Evolutionary conservation across 2,888 invertebrate species (phyloP).

Genomic region (Leucophora obtusa): DNA sequence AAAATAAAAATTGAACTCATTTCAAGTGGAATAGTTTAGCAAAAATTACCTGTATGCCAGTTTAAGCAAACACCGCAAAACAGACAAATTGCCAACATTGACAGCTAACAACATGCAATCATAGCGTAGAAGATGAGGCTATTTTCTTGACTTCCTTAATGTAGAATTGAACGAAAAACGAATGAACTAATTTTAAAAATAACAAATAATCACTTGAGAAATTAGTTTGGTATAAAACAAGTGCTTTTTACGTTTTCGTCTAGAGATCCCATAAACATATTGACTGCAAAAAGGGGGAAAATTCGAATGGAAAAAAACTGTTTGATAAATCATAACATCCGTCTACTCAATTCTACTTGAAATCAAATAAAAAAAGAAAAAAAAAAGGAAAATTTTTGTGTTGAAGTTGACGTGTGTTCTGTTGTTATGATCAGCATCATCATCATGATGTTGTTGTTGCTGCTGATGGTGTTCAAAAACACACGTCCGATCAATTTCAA

Average conservation of each 20-base stretch:
- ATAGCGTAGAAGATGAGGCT: slow-evolving; percentile 6
- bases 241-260: slow-evolving; percentile 10
- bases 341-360: slow-evolving; percentile 25
- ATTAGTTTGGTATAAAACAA: slow-evolving; percentile 7
- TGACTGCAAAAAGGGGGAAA: not conserved
- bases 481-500: slow-evolving; percentile 55
- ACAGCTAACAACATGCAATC: slow-evolving; percentile 29
- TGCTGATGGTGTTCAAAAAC: slow-evolving; percentile 27
- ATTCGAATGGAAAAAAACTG: not conserved
- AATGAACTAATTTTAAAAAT: not conserved
- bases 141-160: slow-evolving; percentile 31
- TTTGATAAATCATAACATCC: slow-evolving; percentile 65
- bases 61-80: not conserved
- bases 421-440: slow-evolving; percentile 39
- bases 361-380: slow-evolving; percentile 4
- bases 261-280: slow-evolving; percentile 16
- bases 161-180: not conserved
- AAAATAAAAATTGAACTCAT: slow-evolving; percentile 4
- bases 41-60: slow-evolving; percentile 45
- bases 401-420: slow-evolving; percentile 59
- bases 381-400: slow-evolving; percentile 11
- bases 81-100: slow-evolving; percentile 48
- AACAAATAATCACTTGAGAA: slow-evolving; percentile 10
- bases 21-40: slow-evolving; percentile 22
- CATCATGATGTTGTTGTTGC: slow-evolving; percentile 49